Conservation (phyloP, 2,797 vertebrate species). For the Pseudopleuronectes americanus region DNA sequence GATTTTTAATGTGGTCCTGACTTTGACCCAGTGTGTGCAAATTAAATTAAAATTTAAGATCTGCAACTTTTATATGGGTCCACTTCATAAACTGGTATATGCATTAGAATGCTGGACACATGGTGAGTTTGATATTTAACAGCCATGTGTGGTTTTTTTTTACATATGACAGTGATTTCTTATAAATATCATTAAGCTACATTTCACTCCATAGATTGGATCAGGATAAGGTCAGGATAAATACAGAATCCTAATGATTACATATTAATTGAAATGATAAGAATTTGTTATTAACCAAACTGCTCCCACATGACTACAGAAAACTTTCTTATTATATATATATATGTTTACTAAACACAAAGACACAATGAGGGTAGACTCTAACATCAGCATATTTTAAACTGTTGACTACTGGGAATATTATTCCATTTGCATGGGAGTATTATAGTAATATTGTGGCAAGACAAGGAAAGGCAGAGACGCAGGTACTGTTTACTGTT, state of each 20-base stretch:
- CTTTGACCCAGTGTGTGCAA: not conserved
- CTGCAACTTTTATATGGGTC: not conserved
- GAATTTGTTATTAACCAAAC: not conserved
- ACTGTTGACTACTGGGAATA: not conserved
- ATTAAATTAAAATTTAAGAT: not conserved
- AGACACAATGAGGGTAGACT: not conserved
- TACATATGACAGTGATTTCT: not conserved
- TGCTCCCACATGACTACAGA: not conserved
- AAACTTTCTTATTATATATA: not conserved
- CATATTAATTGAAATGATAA: not conserved
- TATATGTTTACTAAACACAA: not conserved
- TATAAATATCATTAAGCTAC: not conserved
- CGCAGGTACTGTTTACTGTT: too few relatives aligned
- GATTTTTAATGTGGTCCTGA: not conserved
- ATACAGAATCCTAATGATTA: not conserved
- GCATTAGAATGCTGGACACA: not conserved
- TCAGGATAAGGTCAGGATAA: not conserved
- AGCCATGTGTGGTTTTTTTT: not conserved
- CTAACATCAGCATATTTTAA: not conserved
- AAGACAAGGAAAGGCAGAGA: too few relatives aligned
- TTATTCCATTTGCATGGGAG: not conserved
- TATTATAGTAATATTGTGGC: not conserved
- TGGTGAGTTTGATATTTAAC: not conserved
- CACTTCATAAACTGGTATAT: not conserved
- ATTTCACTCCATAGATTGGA: conserved; percentile 5